Conservation (phyloP, 2,888 invertebrate genomes). For the Conops quadrifasciatus region DNA sequence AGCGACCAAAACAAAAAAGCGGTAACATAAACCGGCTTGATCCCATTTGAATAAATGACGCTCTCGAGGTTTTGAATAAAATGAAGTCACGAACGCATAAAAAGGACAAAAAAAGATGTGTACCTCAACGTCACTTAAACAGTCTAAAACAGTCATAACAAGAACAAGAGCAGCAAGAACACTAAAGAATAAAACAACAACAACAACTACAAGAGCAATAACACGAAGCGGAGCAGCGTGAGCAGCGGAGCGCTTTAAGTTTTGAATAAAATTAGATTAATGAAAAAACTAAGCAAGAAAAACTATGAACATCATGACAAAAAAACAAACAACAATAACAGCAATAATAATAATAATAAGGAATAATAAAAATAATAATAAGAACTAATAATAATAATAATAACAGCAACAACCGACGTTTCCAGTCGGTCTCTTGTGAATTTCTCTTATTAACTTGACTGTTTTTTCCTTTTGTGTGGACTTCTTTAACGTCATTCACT, state of each 20-base stretch:
- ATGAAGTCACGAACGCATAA: neutral
- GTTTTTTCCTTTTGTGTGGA: neutral
- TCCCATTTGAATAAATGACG: no score
- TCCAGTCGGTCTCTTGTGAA: no score
- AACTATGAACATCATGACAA: neutral
- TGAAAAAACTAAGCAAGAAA: neutral
- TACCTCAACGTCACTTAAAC: no score
- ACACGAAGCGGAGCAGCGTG: neutral
- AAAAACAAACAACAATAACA: neutral
- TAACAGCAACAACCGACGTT: no score
- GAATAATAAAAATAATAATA: no score
- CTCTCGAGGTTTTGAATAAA: neutral
- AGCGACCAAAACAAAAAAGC: no score
- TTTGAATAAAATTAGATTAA: neutral
- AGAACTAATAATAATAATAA: no score
- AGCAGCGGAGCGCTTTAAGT: neutral
- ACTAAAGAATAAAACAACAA: neutral
- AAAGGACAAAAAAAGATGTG: no score
- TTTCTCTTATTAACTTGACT: no score
- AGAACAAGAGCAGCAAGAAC: neutral
- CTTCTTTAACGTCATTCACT: neutral
- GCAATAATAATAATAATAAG: neutral
- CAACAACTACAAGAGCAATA: neutral
- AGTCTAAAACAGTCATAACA: neutral
- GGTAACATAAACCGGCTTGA: no score